These are phyloP conservation scores for Typhlichthys subterraneus DNA, from an alignment of 2,797 vertebrate species.

Conservation along the genomic window DNA sequence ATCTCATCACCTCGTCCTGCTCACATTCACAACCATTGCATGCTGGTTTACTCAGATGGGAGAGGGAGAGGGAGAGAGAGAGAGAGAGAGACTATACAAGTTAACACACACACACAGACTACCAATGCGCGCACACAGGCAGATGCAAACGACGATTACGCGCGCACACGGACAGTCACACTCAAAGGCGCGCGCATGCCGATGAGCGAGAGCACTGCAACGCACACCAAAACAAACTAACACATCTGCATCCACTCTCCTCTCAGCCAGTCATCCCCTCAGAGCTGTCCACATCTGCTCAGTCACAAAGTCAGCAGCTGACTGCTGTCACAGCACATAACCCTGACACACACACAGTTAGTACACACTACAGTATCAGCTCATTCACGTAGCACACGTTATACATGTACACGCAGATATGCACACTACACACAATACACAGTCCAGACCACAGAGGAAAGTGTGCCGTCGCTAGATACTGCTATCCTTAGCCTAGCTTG, in stretches of 20 bases:
- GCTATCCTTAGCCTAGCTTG: too few species aligned
- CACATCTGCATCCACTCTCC: background rate
- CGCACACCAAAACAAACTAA: too few species aligned
- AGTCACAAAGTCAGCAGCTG: slow-evolving; percentile 53
- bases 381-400: slow-evolving; percentile 4
- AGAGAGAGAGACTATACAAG: too few species aligned
- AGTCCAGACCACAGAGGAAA: background rate
- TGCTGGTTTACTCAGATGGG: too few species aligned
- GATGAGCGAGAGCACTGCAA: too few species aligned
- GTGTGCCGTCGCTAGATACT: too few species aligned
- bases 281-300: slow-evolving; percentile 37
- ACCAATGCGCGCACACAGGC: too few species aligned
- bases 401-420: slow-evolving; percentile 30
- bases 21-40: too few species aligned
- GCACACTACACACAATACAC: background rate
- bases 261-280: slow-evolving; percentile 16
- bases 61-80: too few species aligned
- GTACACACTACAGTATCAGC: background rate
- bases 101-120: too few species aligned
- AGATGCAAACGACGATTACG: background rate
- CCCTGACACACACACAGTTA: background rate
- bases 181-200: background rate
- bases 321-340: slow-evolving; percentile 60
- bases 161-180: background rate
- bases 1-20: too few species aligned